A percentile compares a stretch with the other conserved stretches of the same genome.
phyloP scores from a whole-genome alignment of 2,888 invertebrate species.

The Drosophila borealis region DNA sequence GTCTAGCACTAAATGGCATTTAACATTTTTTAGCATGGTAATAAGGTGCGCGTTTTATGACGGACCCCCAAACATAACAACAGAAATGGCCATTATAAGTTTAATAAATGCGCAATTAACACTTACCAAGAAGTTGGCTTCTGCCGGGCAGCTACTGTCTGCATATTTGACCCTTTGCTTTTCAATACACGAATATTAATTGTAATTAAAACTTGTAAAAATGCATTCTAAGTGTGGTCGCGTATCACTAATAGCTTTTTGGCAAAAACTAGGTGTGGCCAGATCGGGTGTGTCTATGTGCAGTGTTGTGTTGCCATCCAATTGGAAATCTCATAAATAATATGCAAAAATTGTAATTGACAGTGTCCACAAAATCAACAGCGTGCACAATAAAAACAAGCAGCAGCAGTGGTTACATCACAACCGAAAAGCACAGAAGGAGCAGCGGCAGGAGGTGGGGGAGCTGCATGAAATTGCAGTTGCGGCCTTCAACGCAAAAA shows the following conservation, averaged over 20 bases:
- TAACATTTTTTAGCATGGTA: conserved; percentile 61
- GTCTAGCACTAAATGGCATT: conserved; percentile 50
- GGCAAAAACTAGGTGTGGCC: neutral
- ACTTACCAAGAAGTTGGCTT: conserved; percentile 31
- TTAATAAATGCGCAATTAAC: conserved; percentile 69
- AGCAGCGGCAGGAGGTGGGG: neutral
- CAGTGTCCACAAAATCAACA: conserved; percentile 34
- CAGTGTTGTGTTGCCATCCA: neutral
- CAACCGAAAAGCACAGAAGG: conserved; percentile 11
- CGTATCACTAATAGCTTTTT: neutral
- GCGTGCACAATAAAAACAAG: conserved; percentile 4
- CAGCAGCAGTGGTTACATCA: conserved; percentile 46
- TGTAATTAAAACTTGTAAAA: neutral
- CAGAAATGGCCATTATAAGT: conserved; percentile 50
- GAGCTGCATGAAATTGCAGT: conserved; percentile 58
- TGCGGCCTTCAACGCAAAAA: conserved; percentile 57
- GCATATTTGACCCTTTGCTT: neutral
- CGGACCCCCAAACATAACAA: conserved; percentile 26
- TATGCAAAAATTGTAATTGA: conserved; percentile 62
- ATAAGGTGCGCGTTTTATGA: conserved; percentile 62
- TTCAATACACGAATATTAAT: neutral
- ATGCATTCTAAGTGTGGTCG: conserved; percentile 10
- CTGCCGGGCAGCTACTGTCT: neutral
- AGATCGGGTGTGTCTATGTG: conserved; percentile 9
- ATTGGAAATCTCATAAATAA: conserved; percentile 40